Conservation (phyloP, 1,140 invertebrate species). For the Hormaphis cornu region DNA sequence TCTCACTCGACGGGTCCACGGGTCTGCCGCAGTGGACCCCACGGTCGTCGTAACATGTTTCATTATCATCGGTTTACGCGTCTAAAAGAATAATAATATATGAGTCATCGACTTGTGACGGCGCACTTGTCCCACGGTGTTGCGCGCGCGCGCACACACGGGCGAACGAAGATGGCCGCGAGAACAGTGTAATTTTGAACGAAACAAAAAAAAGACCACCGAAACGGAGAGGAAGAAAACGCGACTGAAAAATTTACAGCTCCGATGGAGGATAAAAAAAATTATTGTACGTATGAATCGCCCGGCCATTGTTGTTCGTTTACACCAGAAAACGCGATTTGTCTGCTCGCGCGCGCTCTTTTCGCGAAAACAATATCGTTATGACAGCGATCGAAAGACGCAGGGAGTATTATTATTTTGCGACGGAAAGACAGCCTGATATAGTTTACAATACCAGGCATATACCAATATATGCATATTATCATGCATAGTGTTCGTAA, state of each 20-base stretch:
- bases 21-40: background rate
- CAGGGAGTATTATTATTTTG: no score
- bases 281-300: background rate
- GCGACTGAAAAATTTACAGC: background rate
- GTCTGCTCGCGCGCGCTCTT: background rate
- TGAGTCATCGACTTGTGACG: background rate
- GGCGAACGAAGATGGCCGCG: background rate
- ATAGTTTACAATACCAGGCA: no score
- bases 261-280: background rate
- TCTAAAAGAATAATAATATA: background rate
- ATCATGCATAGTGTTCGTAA: no score
- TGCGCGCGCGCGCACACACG: background rate
- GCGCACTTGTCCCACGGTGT: conserved; percentile 9
- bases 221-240: background rate
- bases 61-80: background rate
- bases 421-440: no score
- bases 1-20: background rate
- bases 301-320: conserved; percentile 14
- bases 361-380: background rate
- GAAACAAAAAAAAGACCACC: background rate
- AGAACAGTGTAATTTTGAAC: no score
- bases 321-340: conserved; percentile 14
- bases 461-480: no score
- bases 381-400: no score
- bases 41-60: background rate